Percentiles rank a stretch among this genome's conserved stretches.
These are phyloP conservation scores for Drosophila yakuba DNA, from an alignment of 1,140 invertebrate species.

Conservation along the genomic window DNA sequence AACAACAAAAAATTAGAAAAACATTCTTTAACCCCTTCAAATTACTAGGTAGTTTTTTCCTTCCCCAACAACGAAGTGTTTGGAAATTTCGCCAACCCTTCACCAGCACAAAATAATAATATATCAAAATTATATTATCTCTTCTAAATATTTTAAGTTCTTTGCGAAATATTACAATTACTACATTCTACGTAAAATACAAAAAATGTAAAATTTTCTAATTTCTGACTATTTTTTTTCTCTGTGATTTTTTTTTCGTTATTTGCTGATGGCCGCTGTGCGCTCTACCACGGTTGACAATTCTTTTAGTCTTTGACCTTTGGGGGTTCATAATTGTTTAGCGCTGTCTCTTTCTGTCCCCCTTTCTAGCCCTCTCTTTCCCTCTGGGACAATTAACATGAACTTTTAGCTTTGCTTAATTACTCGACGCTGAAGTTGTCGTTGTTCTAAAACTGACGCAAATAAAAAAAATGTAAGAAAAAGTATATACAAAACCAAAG, in stretches of 20 bases:
- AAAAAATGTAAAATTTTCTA: neutral
- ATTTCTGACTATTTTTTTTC: neutral
- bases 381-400: slow-evolving; percentile 77
- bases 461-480: slow-evolving; percentile 35
- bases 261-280: neutral
- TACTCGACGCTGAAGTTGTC: slow-evolving; percentile 63
- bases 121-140: neutral
- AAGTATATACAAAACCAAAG: slow-evolving; percentile 19
- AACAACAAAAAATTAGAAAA: slow-evolving; percentile 26
- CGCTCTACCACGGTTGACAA: slow-evolving; percentile 65
- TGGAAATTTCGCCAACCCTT: neutral
- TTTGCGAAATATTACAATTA: no score
- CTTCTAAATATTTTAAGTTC: no score
- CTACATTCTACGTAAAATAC: no score
- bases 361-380: slow-evolving; percentile 4
- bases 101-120: neutral
- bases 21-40: slow-evolving; percentile 2
- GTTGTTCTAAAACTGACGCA: slow-evolving; percentile 79
- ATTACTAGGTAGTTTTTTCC: neutral
- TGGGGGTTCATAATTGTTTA: slow-evolving; percentile 55
- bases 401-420: slow-evolving; percentile 83
- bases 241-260: neutral
- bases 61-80: neutral
- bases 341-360: slow-evolving; percentile 4
- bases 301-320: slow-evolving; percentile 82